Evolutionary conservation across 2,797 vertebrate species (phyloP).

Genomic region (Phataginus tetradactyla): DNA sequence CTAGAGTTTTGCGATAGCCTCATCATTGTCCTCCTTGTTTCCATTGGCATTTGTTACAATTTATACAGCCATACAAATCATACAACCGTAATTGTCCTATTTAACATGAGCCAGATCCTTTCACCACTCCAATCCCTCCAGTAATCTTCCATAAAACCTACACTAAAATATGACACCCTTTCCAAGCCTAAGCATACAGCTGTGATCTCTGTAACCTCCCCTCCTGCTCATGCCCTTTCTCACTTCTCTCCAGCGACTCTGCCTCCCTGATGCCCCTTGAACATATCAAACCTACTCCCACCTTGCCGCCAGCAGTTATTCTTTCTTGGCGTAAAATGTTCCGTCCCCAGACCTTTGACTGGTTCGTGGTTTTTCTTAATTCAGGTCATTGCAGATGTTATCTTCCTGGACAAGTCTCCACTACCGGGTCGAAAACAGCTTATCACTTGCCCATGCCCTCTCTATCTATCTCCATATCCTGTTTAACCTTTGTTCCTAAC

Average conservation of each 20-base stretch:
- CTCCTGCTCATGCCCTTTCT: neutral
- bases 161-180: neutral
- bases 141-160: neutral
- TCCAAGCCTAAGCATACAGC: accelerated
- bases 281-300: neutral
- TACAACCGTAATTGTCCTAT: neutral
- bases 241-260: neutral
- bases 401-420: neutral
- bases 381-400: neutral
- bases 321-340: neutral
- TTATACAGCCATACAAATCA: neutral
- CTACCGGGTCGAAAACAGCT: neutral
- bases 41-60: neutral
- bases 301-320: neutral
- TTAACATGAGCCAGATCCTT: neutral
- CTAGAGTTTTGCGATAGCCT: neutral
- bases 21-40: neutral
- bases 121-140: neutral
- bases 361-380: neutral
- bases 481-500: neutral
- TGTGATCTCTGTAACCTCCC: accelerated
- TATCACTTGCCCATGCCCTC: accelerated
- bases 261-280: neutral
- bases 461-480: neutral
- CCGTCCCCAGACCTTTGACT: neutral